phyloP scores from a whole-genome alignment of 2,113 vertebrate species.

The Puntigrus tetrazona region DNA sequence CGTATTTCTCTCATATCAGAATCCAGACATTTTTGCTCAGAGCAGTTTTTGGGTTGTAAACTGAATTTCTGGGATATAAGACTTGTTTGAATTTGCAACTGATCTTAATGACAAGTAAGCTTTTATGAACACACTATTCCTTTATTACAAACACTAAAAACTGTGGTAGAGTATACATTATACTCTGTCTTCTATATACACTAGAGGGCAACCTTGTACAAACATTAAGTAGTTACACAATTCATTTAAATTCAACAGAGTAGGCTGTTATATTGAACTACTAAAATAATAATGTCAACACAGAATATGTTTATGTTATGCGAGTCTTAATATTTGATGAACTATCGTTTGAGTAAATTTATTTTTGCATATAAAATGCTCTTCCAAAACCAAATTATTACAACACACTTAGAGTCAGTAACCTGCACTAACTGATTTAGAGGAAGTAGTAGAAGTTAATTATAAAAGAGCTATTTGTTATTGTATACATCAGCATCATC shows the following conservation, averaged over 20 bases:
- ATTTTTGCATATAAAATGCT: neutral
- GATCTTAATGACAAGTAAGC: too few relatives aligned
- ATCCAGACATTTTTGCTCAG: too few relatives aligned
- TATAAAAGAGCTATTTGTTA: neutral
- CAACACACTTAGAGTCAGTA: neutral
- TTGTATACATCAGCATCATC: neutral
- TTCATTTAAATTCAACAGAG: neutral
- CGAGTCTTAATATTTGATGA: neutral
- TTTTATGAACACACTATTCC: too few relatives aligned
- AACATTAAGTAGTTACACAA: too few relatives aligned
- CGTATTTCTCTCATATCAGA: too few relatives aligned
- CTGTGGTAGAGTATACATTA: neutral
- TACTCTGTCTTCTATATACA: neutral
- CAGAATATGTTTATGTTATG: neutral
- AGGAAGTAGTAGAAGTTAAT: neutral
- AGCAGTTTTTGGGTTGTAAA: too few relatives aligned
- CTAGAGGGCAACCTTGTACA: constrained; percentile 32
- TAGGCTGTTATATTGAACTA: neutral
- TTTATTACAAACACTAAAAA: too few relatives aligned
- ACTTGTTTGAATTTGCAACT: too few relatives aligned
- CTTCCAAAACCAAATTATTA: neutral
- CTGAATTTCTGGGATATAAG: too few relatives aligned
- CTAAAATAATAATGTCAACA: neutral
- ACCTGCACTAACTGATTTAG: neutral
- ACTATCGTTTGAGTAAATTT: too few relatives aligned